Percentiles rank a stretch among this genome's conserved stretches.
Evolutionary conservation across 2,797 vertebrate species (phyloP).

Genomic region (Halcyon leucocephala): DNA sequence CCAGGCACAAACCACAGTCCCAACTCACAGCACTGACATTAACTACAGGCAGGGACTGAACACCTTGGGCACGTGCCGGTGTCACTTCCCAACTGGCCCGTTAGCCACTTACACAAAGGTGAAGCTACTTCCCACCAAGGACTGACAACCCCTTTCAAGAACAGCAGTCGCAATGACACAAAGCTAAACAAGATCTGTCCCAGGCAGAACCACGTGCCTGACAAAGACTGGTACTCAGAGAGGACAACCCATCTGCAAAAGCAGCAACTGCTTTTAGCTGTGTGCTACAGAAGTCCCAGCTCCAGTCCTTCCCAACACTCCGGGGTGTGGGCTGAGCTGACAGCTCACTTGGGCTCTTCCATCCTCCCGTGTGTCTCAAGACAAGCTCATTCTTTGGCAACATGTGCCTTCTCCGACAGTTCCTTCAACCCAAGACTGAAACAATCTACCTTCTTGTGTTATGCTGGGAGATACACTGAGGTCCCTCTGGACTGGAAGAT

Average conservation of each 20-base stretch:
- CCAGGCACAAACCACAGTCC: not conserved
- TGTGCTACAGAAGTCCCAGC: not conserved
- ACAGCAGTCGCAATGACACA: not conserved
- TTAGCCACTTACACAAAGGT: not conserved
- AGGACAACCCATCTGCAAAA: not conserved
- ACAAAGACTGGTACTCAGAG: not conserved
- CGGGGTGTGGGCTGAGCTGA: not conserved
- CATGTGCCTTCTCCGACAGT: not conserved
- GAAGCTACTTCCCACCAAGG: not conserved
- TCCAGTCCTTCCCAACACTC: not conserved
- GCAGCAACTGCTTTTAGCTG: not conserved
- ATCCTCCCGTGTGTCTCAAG: not conserved
- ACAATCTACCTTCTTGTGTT: not conserved
- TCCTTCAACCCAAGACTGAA: not conserved
- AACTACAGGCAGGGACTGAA: accelerated
- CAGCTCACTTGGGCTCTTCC: not conserved
- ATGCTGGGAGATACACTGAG: not conserved
- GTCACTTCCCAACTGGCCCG: not conserved
- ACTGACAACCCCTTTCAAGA: not conserved
- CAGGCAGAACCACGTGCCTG: not conserved
- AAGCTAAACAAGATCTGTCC: not conserved
- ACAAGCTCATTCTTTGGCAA: not conserved
- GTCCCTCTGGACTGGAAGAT: not conserved
- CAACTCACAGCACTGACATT: not conserved
- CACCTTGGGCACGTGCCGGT: not conserved